These are phyloP conservation scores for Chrysochloris asiatica DNA, from an alignment of 2,113 vertebrate genomes.

Conservation along the genomic window DNA sequence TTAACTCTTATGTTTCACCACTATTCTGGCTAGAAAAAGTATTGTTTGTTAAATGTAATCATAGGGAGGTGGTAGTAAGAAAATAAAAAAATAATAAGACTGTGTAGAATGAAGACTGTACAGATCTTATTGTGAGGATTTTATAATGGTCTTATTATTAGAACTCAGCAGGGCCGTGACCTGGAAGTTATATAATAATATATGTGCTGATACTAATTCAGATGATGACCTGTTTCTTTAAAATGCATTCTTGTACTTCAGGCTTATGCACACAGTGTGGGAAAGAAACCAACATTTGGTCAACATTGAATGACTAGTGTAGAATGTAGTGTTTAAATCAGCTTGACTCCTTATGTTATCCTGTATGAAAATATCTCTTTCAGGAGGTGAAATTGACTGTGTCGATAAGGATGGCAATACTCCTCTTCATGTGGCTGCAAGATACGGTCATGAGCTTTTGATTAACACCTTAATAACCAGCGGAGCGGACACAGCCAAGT, in stretches of 20 bases:
- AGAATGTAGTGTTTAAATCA: background rate
- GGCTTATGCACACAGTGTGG: background rate
- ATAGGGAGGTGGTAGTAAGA: background rate
- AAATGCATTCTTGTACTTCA: background rate
- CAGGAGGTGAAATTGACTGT: constrained; percentile 96
- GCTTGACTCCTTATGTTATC: constrained; percentile 17
- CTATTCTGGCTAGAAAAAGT: background rate
- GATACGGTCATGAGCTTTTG: constrained; percentile 96
- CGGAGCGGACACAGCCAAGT: constrained; percentile 95
- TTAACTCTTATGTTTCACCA: background rate
- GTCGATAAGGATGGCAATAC: constrained; percentile 98
- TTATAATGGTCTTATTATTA: background rate
- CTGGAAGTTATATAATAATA: background rate
- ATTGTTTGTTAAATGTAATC: background rate
- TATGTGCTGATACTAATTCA: background rate
- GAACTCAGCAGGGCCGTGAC: background rate
- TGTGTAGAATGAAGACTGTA: background rate
- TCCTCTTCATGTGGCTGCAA: constrained; percentile 95
- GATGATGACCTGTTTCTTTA: background rate
- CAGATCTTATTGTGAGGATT: background rate
- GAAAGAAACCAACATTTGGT: background rate
- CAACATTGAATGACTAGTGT: background rate
- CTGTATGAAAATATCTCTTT: constrained; percentile 75
- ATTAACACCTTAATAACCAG: constrained; percentile 97
- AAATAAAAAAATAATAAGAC: background rate